Conservation (phyloP, 92 coral and sea anemone genomes). For the Plumapathes pennacea region DNA sequence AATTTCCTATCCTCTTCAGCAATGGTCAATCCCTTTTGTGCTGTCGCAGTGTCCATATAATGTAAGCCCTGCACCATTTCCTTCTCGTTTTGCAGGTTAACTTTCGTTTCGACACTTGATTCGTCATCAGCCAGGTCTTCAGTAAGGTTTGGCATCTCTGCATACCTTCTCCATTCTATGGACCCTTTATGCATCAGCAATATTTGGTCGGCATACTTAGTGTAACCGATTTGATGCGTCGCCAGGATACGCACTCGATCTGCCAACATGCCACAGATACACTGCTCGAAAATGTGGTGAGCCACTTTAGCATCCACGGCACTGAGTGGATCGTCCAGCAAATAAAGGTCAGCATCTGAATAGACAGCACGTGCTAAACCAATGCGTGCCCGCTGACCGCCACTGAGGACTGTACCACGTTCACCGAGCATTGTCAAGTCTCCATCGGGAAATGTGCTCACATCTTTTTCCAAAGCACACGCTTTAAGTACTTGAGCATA, state of each 20-base stretch:
- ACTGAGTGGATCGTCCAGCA: background rate
- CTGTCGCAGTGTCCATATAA: no score
- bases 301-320: background rate
- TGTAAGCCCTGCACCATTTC: no score
- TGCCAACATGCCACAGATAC: background rate
- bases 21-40: no score
- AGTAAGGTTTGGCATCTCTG: no score
- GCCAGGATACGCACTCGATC: background rate
- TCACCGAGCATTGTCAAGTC: background rate
- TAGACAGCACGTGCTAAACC: background rate
- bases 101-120: no score
- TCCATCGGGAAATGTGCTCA: background rate
- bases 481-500: background rate
- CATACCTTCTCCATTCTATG: no score
- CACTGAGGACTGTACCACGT: background rate
- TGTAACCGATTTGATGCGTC: background rate
- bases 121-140: no score
- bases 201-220: background rate
- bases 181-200: no score
- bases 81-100: no score
- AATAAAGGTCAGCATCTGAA: background rate
- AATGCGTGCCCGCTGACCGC: slow-evolving; percentile 2
- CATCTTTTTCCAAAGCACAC: background rate
- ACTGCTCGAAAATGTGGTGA: background rate
- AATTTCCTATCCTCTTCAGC: no score